A percentile compares a stretch with the other conserved stretches of the same genome.
phyloP scores from a whole-genome alignment of 2,888 invertebrate species.

The Coleophora deauratella region DNA sequence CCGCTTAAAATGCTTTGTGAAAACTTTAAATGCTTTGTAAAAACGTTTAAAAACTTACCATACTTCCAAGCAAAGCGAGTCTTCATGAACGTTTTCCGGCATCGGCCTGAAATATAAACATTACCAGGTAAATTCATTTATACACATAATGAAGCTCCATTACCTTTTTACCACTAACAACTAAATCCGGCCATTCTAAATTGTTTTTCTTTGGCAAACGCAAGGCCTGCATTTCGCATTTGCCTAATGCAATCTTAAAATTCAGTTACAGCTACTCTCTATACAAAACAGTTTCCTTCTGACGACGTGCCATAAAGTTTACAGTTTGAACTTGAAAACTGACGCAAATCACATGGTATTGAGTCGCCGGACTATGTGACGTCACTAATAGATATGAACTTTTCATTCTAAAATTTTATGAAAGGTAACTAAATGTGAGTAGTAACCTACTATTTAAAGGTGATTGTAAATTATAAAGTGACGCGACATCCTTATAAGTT shows the following conservation, averaged over 20 bases:
- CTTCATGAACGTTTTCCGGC: constrained; percentile 79
- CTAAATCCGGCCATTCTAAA: constrained; percentile 6
- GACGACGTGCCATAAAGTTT: not conserved
- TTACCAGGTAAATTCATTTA: constrained; percentile 4
- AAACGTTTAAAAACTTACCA: constrained; percentile 79
- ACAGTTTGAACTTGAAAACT: not conserved
- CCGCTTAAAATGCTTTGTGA: too few species aligned
- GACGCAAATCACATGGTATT: too few species aligned
- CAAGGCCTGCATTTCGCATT: constrained; percentile 18
- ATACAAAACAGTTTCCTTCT: not conserved
- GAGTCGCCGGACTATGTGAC: too few species aligned
- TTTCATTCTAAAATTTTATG: too few species aligned
- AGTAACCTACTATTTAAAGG: too few species aligned
- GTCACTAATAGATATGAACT: too few species aligned
- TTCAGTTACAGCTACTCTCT: constrained; percentile 4
- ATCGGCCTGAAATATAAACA: constrained; percentile 77
- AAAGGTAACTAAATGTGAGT: too few species aligned
- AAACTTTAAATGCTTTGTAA: too few species aligned
- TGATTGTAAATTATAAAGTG: too few species aligned
- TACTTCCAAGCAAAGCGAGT: constrained; percentile 85
- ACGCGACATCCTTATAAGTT: too few species aligned
- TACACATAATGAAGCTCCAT: too few species aligned
- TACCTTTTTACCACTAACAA: too few species aligned
- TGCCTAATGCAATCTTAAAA: constrained; percentile 13
- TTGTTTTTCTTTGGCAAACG: constrained; percentile 19